phyloP scores from a whole-genome alignment of 1,140 invertebrate species.

The Pachyrhynchus sulphureomaculatus region DNA sequence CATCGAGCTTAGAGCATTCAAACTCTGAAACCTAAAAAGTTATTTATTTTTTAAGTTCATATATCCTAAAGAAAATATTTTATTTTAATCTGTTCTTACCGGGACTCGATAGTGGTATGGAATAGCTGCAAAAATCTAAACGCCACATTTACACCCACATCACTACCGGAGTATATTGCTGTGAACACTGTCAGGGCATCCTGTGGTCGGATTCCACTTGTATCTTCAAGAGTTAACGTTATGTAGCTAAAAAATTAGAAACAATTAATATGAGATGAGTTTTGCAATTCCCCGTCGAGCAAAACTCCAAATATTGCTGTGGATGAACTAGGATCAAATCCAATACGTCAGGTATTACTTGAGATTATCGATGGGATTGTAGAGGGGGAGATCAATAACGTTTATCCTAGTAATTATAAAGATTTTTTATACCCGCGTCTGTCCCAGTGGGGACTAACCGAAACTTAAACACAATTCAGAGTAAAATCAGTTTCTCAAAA shows the following conservation, averaged over 20 bases:
- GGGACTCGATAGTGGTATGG: neutral
- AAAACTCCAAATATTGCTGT: neutral
- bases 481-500: too few species aligned
- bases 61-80: neutral
- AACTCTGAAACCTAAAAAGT: slow-evolving; percentile 18
- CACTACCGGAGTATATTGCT: slow-evolving; percentile 51
- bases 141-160: slow-evolving; percentile 51
- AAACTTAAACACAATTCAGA: too few species aligned
- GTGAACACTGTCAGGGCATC: slow-evolving; percentile 50
- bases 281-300: neutral
- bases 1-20: slow-evolving; percentile 28
- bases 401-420: too few species aligned
- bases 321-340: too few species aligned
- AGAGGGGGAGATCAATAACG: too few species aligned
- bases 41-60: neutral
- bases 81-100: neutral
- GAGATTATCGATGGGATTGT: too few species aligned
- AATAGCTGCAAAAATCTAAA: slow-evolving; percentile 52
- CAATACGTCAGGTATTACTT: too few species aligned
- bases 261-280: neutral
- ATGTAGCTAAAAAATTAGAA: slow-evolving; percentile 40
- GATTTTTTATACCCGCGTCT: too few species aligned
- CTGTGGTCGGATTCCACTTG: slow-evolving; percentile 53
- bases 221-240: slow-evolving; percentile 40
- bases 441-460: too few species aligned